phyloP scores from a whole-genome alignment of 2,113 vertebrate species.

The Charina bottae region DNA sequence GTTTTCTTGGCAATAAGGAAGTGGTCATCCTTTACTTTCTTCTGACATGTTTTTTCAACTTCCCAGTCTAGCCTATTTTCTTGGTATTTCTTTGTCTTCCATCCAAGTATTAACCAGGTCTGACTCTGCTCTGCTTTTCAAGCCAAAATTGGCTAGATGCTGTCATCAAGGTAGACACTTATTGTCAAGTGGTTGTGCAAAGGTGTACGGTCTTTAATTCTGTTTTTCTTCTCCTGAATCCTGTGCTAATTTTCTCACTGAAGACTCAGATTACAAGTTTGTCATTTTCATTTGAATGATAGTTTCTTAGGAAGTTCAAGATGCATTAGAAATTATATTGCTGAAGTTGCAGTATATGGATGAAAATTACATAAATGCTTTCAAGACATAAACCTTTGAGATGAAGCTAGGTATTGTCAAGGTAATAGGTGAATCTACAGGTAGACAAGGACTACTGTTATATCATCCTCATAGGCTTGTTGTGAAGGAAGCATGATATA shows the following conservation, averaged over 20 bases:
- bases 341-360: neutral
- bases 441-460: neutral
- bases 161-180: neutral
- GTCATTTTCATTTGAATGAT: neutral
- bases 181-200: neutral
- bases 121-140: neutral
- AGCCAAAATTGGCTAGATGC: neutral
- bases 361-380: neutral
- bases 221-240: neutral
- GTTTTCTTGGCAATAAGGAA: neutral
- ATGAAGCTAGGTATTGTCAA: neutral
- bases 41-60: neutral
- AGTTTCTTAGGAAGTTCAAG: neutral
- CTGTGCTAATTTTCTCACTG: neutral
- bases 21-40: neutral
- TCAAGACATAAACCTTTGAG: no score
- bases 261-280: neutral
- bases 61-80: neutral
- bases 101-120: neutral
- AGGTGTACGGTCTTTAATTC: neutral
- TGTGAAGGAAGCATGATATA: neutral
- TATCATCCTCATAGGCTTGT: neutral
- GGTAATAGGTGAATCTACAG: neutral
- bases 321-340: neutral
- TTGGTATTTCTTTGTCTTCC: neutral